Base-by-base conservation (phyloP, 2,113 vertebrate genomes). In the Struthio camelus region DNA sequence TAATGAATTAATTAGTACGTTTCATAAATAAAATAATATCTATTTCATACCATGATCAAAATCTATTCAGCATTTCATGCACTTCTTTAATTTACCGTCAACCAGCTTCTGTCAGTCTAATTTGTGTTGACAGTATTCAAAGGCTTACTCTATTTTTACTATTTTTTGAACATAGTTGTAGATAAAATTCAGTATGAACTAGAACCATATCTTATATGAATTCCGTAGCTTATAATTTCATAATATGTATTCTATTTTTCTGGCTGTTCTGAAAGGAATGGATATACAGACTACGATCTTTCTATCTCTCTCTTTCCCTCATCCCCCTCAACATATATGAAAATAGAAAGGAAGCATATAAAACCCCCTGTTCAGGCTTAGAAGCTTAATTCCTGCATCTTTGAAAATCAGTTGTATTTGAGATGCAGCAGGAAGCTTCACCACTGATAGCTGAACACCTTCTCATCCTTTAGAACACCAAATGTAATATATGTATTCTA, bases 11-110 rank as follows among this genome's bases (percentile, higher is more conserved):
- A 94, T 85, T 85, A 87, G 93, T 87, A 53, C 6, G 30, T 73
- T 51, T 95, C 40, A 95, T 96, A 94, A 96, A 96, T 96, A 96
- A 96, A 94, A 92, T 66, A 95, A 59, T 85, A 84, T 93, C 51
- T 82, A 40, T 90, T 96, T 96, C 84, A 93, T 66, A 44, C 6
- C 2, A 80, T 54, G 88, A 92, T 95, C 82, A 92, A 96, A 96
- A 95, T 73, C 48, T 89, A 27, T 77, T 96, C 62, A 94, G 95
- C 95, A 93, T 96, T 96, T 96, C 61, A 95, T 93, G 44, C 22
- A 59, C 25, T 15, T 67, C 66, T 93, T 80, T 85, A 89, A 94
- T 85, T 94, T 91, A 38, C 58, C 46, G 23, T 38, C 44, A 81
- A 69, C 62, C 73, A 80, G 36, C 32, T 92, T 94, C 75, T 89